Base-by-base conservation (phyloP, 1,140 invertebrate species). In the Caenorhabditis inopinata region DNA sequence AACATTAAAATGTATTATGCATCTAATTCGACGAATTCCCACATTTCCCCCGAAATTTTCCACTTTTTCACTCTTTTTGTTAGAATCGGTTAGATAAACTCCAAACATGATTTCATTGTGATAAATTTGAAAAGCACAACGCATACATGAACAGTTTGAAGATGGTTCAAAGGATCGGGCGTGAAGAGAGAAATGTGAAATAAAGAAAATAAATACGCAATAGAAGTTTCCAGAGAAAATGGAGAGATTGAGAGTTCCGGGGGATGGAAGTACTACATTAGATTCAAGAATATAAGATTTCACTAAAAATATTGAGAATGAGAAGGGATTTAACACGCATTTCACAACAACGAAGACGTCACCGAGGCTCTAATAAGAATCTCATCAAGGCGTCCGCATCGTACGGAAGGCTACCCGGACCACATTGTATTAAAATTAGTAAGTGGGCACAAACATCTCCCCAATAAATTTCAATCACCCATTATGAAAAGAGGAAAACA, bases 401-500 rank as follows among this genome's bases (percentile, higher is more conserved):
- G 53, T 62, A 25, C 53, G 12, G 53, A 62, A 32, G 58, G 32
- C 38, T 68, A 68, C 58, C 58, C 58, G 58, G 32, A n/a, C n/a
- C 58, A 68, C 58, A 68, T 68, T 68, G 58, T 68, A 68, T 68
- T 68, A 68, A 68, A 68, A n/a, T n/a, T n/a, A n/a, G n/a, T 68
- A 38, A 68, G 32, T 42, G 58, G 58, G 58, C 58, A 38, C 27
- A 32, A 25, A 58, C 53, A 32, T 5, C 58, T 18, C 58, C 58
- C 48, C 21, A 21, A 21, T 23, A 68, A 68, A 68, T 38, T 38
- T 38, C 58, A 68, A 75, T 75, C 74, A 47, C 48, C 74, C 46
- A 47, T 75, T 45, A 75, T 35, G 47, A 25, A 35, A 74, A 76
- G 11, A 38, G 53, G 47, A 51, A 46, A 48, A 49, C 46, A 62